Evolutionary conservation across 2,797 vertebrate species (phyloP).

Genomic region (Nyctibius grandis): DNA sequence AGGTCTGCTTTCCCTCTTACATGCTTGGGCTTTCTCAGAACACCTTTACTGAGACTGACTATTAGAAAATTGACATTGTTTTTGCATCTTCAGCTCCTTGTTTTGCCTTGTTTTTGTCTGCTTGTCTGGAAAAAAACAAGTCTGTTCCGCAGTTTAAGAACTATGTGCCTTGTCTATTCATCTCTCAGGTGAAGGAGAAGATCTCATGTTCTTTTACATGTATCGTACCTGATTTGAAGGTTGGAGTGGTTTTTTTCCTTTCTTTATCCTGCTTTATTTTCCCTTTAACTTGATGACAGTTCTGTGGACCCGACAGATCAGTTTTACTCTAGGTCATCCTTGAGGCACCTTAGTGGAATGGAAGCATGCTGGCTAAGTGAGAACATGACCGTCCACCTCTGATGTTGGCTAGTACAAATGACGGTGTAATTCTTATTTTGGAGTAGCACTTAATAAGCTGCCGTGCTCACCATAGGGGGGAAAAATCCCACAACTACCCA

Average conservation of each 20-base stretch:
- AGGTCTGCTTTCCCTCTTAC: background rate
- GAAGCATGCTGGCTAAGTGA: background rate
- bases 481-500: background rate
- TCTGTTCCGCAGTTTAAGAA: background rate
- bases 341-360: background rate
- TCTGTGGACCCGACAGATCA: background rate
- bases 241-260: background rate
- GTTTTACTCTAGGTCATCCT: background rate
- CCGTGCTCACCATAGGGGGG: background rate
- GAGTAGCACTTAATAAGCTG: background rate
- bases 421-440: background rate
- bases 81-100: background rate
- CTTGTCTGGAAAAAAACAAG: background rate
- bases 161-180: background rate
- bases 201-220: background rate
- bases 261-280: background rate
- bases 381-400: rapidly evolving
- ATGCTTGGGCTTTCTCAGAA: background rate
- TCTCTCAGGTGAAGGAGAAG: background rate
- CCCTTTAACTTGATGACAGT: background rate
- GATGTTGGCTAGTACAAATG: background rate
- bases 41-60: background rate
- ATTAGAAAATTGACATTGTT: background rate
- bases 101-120: background rate
- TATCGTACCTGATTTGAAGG: background rate